A percentile compares a stretch with the other conserved stretches of the same genome.
Conservation (phyloP, 2,797 vertebrate genomes). For the Lithobates pipiens region DNA sequence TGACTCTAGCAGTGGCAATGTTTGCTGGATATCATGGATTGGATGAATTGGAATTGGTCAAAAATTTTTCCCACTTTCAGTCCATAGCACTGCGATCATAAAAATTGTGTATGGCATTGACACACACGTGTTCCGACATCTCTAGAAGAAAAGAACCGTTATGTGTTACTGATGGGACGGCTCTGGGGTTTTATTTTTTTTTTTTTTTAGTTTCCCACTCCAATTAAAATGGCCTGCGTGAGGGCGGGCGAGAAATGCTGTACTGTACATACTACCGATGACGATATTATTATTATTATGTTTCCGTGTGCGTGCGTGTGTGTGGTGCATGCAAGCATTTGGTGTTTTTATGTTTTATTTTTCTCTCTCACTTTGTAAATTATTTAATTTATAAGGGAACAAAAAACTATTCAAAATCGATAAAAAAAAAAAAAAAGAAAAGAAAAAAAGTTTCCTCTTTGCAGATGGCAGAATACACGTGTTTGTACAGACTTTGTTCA, state of each 20-base stretch:
- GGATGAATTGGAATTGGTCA: too few relatives aligned
- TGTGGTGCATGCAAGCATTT: conserved; percentile 58
- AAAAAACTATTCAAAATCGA: background rate
- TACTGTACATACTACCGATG: conserved; percentile 44
- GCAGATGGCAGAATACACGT: conserved; percentile 5
- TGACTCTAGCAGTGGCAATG: too few relatives aligned
- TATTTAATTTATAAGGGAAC: conserved; percentile 57
- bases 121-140: too few relatives aligned
- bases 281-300: conserved; percentile 1
- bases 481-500: conserved; percentile 1
- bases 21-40: too few relatives aligned
- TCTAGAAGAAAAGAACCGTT: too few relatives aligned
- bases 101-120: too few relatives aligned
- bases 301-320: conserved; percentile 49
- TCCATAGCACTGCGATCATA: too few relatives aligned
- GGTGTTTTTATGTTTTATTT: conserved; percentile 24
- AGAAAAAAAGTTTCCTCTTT: background rate
- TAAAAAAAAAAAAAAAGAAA: background rate
- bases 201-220: too few relatives aligned
- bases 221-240: background rate
- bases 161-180: too few relatives aligned
- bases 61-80: too few relatives aligned
- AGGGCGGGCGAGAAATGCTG: background rate
- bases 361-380: conserved; percentile 51
- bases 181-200: too few relatives aligned